Conservation (phyloP, 2,797 vertebrate genomes). For the Fringilla coelebs region DNA sequence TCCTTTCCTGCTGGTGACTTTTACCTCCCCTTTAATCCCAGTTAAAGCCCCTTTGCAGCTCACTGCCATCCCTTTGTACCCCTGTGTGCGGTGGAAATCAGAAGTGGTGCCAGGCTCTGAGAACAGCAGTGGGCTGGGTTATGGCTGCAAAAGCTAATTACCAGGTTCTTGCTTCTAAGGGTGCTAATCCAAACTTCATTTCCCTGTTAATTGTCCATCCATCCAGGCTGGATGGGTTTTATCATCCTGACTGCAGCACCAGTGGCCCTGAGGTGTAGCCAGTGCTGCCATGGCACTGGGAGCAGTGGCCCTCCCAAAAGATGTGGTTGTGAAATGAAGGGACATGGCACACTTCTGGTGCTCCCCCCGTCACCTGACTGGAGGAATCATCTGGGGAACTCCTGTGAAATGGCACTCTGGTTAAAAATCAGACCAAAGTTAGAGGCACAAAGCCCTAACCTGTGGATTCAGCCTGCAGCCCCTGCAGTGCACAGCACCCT, state of each 20-base stretch:
- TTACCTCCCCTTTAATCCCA: not conserved
- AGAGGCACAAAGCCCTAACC: not conserved
- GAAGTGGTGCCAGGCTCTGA: not conserved
- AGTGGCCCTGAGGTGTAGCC: not conserved
- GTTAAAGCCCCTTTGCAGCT: slow-evolving; percentile 1
- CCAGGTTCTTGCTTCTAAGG: slow-evolving; percentile 55
- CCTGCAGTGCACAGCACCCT: too few relatives aligned
- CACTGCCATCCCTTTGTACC: slow-evolving; percentile 17
- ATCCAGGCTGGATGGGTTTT: not conserved
- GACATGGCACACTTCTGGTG: not conserved
- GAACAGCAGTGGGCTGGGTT: slow-evolving; percentile 23
- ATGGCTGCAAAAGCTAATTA: slow-evolving; percentile 50
- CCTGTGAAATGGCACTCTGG: not conserved
- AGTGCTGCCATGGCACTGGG: not conserved
- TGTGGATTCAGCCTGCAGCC: not conserved
- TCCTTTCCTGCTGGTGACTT: not conserved
- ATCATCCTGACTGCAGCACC: not conserved
- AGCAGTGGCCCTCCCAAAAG: not conserved
- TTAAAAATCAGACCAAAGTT: not conserved
- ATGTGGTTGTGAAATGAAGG: not conserved
- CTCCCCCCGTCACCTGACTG: not conserved
- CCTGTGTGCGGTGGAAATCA: slow-evolving; percentile 13
- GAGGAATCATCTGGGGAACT: not conserved
- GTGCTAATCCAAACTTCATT: slow-evolving; percentile 49
- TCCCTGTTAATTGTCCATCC: slow-evolving; percentile 33